Evolutionary conservation across 2,113 vertebrate species (phyloP), one percentile per base, ranked within the genome.

Genomic region (Elephas maximus): DNA sequence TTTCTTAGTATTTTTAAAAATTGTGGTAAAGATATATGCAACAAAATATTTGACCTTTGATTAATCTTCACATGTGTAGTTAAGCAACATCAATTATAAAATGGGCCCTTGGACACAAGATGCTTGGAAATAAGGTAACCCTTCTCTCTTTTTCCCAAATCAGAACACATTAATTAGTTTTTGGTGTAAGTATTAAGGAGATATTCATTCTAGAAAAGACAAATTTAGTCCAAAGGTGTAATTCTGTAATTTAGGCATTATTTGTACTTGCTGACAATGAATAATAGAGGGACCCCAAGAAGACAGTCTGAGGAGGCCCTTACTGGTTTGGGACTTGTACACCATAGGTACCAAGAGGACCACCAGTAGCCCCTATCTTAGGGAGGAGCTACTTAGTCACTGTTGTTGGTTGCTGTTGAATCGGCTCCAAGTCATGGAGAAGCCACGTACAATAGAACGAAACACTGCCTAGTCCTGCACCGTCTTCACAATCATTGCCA

Each of bases 81-180:
- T 57, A 15, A 73, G n/a, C 30, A n/a, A 71, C 37, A 41, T 74
- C 37, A 21, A 37, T 74, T 23, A 41, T 44, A 53, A 89, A 87
- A 37, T 48, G 44, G 28, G 37, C 5, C 94, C 82, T 57, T 90
- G 80, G 80, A 88, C 51, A 85, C 41, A 37, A 86, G 62, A 92
- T 80, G 60, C 37, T 80, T 53, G 65, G 81, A 94, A 94, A 41
- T 37, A 90, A 85, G 88, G 51, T 76, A 73, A 69, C 26, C 12
- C 44, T 74, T 65, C 89, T 51, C 53, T 85, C 45, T 53, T 67
- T 48, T 63, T 83, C 33, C 80, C 71, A 67, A 76, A 83, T 71
- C 82, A 87, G 88, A 67, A 92, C 11, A 41, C 24, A 67, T 65
- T 17, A 10, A 53, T 90, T 77, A 62, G 44, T 41, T 89, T 91